phyloP scores from a whole-genome alignment of 2,113 vertebrate genomes.

The Pterocles gutturalis region DNA sequence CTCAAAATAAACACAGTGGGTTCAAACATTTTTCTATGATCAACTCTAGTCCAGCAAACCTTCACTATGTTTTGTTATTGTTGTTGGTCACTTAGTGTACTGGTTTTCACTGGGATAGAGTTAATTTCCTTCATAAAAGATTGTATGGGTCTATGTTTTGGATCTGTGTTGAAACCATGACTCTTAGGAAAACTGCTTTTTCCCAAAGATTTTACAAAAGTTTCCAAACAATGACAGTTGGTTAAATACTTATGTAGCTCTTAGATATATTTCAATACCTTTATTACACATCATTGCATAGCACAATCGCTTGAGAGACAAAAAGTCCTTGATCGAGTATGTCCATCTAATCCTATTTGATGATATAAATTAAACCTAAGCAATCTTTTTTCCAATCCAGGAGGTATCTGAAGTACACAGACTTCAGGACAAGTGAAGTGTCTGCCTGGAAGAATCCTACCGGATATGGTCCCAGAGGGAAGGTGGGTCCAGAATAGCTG shows the following conservation, averaged over 20 bases:
- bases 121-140: background rate
- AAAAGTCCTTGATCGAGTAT: background rate
- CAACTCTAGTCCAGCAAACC: background rate
- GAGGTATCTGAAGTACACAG: background rate
- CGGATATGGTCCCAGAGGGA: background rate
- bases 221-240: background rate
- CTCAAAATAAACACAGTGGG: background rate
- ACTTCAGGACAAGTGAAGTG: background rate
- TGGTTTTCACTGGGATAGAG: background rate
- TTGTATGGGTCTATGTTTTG: background rate
- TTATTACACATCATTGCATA: background rate
- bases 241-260: background rate
- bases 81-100: no score
- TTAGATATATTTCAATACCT: background rate
- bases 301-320: background rate
- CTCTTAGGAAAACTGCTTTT: background rate
- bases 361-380: background rate
- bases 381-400: background rate
- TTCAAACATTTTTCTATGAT: background rate
- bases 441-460: background rate
- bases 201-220: background rate
- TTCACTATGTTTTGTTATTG: background rate
- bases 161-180: background rate
- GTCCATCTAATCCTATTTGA: background rate
- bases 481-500: background rate